Percentiles rank a stretch among this genome's conserved stretches.
Evolutionary conservation across 1,140 invertebrate species (phyloP).

Genomic region (Trichogramma pretiosum): DNA sequence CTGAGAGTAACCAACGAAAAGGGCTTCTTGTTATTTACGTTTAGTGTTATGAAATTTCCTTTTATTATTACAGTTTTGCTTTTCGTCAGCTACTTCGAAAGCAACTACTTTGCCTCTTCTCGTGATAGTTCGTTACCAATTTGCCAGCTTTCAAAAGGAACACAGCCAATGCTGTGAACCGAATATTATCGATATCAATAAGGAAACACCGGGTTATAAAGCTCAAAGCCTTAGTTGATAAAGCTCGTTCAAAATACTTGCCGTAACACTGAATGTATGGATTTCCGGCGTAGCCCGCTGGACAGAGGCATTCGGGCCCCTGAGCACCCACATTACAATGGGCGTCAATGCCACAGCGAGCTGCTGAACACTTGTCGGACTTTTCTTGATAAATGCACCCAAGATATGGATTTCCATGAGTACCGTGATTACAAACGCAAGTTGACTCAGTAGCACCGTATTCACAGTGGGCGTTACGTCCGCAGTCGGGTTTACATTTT

Average conservation of each 20-base stretch:
- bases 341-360: slow-evolving; percentile 68
- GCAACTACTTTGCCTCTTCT: neutral
- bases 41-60: no score
- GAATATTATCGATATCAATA: neutral
- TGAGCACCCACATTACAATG: slow-evolving; percentile 65
- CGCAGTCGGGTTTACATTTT: slow-evolving; percentile 69
- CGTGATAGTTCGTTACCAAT: slow-evolving; percentile 1
- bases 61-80: no score
- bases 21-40: no score
- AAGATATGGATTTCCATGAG: slow-evolving; percentile 78
- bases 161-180: slow-evolving; percentile 7
- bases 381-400: slow-evolving; percentile 62
- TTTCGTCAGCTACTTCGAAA: no score
- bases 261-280: slow-evolving; percentile 75
- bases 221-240: slow-evolving; percentile 11
- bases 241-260: slow-evolving; percentile 23
- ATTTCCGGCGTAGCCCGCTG: slow-evolving; percentile 73
- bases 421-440: slow-evolving; percentile 77
- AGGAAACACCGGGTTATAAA: slow-evolving; percentile 7
- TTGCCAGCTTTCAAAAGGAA: neutral
- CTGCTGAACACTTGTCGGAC: slow-evolving; percentile 62
- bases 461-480: slow-evolving; percentile 76
- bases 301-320: slow-evolving; percentile 72
- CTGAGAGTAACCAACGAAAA: no score
- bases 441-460: slow-evolving; percentile 63